Evolutionary conservation across 2,888 invertebrate species (phyloP).

Genomic region (Microdon myrmicae): DNA sequence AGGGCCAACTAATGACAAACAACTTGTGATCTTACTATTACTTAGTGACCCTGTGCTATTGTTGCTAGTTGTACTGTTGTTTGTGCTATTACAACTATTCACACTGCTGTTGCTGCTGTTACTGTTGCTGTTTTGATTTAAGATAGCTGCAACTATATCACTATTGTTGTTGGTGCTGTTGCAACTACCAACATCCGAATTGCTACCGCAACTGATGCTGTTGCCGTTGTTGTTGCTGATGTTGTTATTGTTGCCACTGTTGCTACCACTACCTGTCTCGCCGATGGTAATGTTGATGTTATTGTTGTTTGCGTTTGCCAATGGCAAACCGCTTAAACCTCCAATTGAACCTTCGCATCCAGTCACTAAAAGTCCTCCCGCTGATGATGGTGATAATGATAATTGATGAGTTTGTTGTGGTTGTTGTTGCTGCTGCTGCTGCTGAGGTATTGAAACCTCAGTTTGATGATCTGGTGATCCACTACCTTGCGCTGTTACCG

Average conservation of each 20-base stretch:
- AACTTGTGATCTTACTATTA: conserved; percentile 31
- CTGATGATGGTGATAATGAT: too few species aligned
- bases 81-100: conserved; percentile 41
- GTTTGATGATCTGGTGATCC: conserved; percentile 32
- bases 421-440: conserved; percentile 25
- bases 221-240: too few species aligned
- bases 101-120: conserved; percentile 48
- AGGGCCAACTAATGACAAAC: conserved; percentile 42
- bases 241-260: too few species aligned
- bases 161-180: conserved; percentile 34
- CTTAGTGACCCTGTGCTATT: conserved; percentile 26
- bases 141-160: conserved; percentile 33
- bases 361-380: conserved; percentile 18
- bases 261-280: too few species aligned
- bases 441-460: conserved; percentile 16
- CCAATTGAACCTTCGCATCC: conserved; percentile 30
- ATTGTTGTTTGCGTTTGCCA: conserved; percentile 34
- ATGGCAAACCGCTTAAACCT: conserved; percentile 32
- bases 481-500: conserved; percentile 24
- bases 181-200: too few species aligned
- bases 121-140: conserved; percentile 43
- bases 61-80: conserved; percentile 41
- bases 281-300: too few species aligned
- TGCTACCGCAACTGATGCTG: too few species aligned
- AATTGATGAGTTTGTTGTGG: too few species aligned